Evolutionary conservation across 2,797 vertebrate species (phyloP).

Genomic region (Falco biarmicus): DNA sequence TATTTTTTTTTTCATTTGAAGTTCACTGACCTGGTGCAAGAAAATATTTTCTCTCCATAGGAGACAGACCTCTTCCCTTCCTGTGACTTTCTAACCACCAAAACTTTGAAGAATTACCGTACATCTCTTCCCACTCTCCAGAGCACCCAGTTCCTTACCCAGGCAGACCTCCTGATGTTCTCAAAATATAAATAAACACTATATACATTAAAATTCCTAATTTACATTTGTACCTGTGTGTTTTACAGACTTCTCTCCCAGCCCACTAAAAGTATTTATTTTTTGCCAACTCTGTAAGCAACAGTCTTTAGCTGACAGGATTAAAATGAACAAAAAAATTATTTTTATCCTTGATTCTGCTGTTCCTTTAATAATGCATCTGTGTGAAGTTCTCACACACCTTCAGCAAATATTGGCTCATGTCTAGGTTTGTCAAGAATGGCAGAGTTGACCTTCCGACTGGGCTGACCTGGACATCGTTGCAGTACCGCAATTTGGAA

Average conservation of each 20-base stretch:
- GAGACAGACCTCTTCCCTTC: constrained; percentile 58
- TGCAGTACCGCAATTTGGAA: neutral
- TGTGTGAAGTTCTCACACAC: neutral
- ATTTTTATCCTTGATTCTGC: neutral
- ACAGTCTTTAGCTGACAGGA: neutral
- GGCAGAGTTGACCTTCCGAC: neutral
- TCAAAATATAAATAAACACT: constrained; percentile 42
- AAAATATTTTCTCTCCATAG: constrained; percentile 64
- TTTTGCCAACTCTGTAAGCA: neutral
- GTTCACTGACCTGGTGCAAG: constrained; percentile 67
- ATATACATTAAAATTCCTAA: neutral
- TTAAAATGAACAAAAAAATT: neutral
- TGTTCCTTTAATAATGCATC: neutral
- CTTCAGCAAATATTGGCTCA: neutral
- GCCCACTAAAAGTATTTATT: neutral
- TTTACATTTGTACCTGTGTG: constrained; percentile 25
- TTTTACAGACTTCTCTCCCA: neutral
- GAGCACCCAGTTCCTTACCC: constrained; percentile 41
- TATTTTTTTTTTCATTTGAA: constrained; percentile 16
- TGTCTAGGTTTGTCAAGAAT: neutral
- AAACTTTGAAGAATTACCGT: constrained; percentile 52
- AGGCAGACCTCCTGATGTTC: constrained; percentile 18
- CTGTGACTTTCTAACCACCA: constrained; percentile 45
- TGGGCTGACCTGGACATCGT: neutral
- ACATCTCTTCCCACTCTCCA: constrained; percentile 31